Percentiles rank a stretch among this genome's conserved stretches.
Evolutionary conservation across 1,140 invertebrate species (phyloP).

Genomic region (Sycophila sp.): DNA sequence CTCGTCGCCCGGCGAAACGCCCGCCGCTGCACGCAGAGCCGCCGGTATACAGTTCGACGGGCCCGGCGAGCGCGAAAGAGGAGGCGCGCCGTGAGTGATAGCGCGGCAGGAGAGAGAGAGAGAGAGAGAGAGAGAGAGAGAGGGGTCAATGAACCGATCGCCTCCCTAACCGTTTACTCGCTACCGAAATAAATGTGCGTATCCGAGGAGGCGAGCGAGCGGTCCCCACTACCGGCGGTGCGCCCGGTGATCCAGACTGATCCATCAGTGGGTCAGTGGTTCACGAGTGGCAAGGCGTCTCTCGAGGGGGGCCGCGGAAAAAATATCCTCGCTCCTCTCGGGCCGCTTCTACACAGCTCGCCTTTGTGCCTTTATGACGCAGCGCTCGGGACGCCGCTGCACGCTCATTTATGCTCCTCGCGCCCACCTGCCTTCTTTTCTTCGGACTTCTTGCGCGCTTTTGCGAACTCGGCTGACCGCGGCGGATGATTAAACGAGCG

Average conservation of each 20-base stretch:
- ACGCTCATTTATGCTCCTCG: too few species aligned
- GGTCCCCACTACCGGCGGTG: slow-evolving; percentile 41
- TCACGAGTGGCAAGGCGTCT: slow-evolving; percentile 47
- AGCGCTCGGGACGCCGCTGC: not conserved
- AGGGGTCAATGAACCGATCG: slow-evolving; percentile 49
- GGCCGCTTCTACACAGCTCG: not conserved
- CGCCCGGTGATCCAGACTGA: slow-evolving; percentile 46
- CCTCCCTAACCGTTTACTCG: slow-evolving; percentile 52
- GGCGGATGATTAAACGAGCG: too few species aligned
- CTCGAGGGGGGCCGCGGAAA: slow-evolving; percentile 10
- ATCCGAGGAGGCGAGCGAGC: slow-evolving; percentile 15
- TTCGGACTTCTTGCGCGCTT: too few species aligned
- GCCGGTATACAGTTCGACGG: too few species aligned
- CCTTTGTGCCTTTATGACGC: slow-evolving; percentile 2
- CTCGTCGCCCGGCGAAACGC: too few species aligned
- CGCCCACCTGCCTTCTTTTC: too few species aligned
- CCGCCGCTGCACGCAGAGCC: too few species aligned
- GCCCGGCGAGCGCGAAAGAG: not conserved
- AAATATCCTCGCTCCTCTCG: slow-evolving; percentile 38
- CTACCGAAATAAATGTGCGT: slow-evolving; percentile 55
- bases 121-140: slow-evolving; percentile 27
- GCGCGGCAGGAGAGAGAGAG: not conserved
- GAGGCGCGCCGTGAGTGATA: not conserved
- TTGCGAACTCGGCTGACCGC: too few species aligned
- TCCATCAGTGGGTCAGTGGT: slow-evolving; percentile 61